These are phyloP conservation scores for Spea bombifrons DNA, from an alignment of 2,113 vertebrate genomes.

Conservation along the genomic window DNA sequence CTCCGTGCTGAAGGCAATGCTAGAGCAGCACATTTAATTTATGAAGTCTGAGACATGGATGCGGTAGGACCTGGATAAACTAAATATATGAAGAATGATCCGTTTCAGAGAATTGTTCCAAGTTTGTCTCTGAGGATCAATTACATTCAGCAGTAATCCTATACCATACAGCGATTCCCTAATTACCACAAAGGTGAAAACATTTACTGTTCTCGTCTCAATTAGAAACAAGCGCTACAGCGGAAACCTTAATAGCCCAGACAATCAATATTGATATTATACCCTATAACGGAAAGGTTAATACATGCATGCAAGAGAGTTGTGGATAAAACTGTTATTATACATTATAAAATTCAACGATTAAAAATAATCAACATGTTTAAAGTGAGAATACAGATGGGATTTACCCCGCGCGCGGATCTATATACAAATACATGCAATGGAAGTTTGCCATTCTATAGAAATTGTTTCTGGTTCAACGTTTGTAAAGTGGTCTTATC, in stretches of 20 bases:
- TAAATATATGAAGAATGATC: background rate
- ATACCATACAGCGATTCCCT: background rate
- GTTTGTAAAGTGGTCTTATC: no score
- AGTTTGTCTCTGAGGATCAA: background rate
- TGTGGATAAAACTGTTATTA: background rate
- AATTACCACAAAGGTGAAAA: constrained; percentile 1
- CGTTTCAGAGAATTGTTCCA: background rate
- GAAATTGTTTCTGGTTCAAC: no score
- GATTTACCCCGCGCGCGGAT: no score
- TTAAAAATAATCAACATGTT: no score
- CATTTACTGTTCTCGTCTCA: background rate
- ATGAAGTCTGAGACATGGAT: no score
- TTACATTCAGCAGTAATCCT: background rate
- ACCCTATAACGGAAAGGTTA: constrained; percentile 2
- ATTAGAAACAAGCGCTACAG: background rate
- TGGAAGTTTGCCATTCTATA: no score
- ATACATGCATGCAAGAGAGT: background rate
- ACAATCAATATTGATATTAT: background rate
- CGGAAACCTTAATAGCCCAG: background rate
- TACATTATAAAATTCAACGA: no score
- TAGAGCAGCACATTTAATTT: no score
- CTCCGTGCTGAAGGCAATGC: no score
- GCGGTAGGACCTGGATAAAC: no score
- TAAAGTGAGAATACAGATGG: no score
- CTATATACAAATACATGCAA: no score